phyloP scores from a whole-genome alignment of 2,113 vertebrate genomes.

The Salvelinus alpinus region DNA sequence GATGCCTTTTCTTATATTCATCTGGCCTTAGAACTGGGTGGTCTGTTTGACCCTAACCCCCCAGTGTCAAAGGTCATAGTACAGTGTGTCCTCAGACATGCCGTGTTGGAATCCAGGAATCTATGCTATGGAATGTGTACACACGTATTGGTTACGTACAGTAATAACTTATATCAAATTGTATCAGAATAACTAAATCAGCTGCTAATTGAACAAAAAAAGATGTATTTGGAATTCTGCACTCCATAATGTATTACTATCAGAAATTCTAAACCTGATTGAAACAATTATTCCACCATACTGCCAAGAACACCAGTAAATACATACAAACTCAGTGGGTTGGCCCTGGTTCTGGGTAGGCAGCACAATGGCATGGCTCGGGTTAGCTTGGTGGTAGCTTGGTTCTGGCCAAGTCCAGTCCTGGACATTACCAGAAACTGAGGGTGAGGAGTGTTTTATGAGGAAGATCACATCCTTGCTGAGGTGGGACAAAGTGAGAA shows the following conservation, averaged over 20 bases:
- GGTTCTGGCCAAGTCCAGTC: no score
- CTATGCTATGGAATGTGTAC: neutral
- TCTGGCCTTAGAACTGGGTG: constrained; percentile 53
- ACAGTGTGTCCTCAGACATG: neutral
- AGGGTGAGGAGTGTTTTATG: constrained; percentile 12
- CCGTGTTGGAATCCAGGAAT: constrained; percentile 17
- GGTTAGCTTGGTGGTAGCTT: neutral
- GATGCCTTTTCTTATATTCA: constrained; percentile 37
- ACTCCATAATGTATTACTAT: no score
- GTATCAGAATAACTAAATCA: no score
- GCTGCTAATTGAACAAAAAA: no score
- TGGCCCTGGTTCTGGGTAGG: no score
- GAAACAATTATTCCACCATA: no score
- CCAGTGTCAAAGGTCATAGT: constrained; percentile 39
- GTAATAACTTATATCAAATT: no score
- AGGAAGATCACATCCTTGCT: constrained; percentile 11
- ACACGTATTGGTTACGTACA: neutral
- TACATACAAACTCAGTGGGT: no score
- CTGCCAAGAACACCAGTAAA: no score
- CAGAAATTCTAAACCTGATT: no score
- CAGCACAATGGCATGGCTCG: no score
- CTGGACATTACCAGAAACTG: neutral
- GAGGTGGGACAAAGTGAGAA: constrained; percentile 11
- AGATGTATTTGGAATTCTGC: no score
- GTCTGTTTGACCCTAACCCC: constrained; percentile 42